Evolutionary conservation across 2,888 invertebrate species (phyloP).

Genomic region (Eristalis intricaria): DNA sequence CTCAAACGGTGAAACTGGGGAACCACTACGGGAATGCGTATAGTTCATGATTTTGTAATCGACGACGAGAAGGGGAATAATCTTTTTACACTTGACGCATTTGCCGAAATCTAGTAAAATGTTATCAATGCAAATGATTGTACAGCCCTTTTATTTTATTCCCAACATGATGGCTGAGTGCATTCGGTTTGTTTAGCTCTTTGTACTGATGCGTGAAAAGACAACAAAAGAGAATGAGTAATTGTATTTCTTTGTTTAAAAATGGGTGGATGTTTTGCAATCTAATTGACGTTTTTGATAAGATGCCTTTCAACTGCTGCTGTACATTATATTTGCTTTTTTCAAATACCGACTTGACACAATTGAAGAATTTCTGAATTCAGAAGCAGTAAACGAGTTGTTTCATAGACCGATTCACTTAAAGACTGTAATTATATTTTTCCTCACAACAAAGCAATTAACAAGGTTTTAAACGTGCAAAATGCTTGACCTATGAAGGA

Average conservation of each 20-base stretch:
- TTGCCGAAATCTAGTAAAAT: background rate
- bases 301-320: background rate
- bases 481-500: background rate
- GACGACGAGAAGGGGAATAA: background rate
- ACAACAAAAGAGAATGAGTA: background rate
- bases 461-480: background rate
- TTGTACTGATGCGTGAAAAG: background rate
- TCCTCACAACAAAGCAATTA: background rate
- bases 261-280: background rate
- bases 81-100: background rate
- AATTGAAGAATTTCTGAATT: background rate
- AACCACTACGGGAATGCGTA: background rate
- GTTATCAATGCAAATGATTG: slow-evolving; percentile 1
- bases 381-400: background rate
- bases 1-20: background rate
- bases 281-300: background rate
- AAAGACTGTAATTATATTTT: background rate
- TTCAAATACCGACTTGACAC: background rate
- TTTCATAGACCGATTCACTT: too few relatives aligned
- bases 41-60: too few relatives aligned
- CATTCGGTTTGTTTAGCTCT: background rate
- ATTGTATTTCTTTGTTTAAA: background rate
- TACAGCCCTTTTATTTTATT: background rate
- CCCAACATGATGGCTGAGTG: background rate
- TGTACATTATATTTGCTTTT: background rate